Percentiles rank a stretch among this genome's conserved stretches.
These are phyloP conservation scores for Acestrorhynchus altus DNA, from an alignment of 2,797 vertebrate species.

Conservation along the genomic window DNA sequence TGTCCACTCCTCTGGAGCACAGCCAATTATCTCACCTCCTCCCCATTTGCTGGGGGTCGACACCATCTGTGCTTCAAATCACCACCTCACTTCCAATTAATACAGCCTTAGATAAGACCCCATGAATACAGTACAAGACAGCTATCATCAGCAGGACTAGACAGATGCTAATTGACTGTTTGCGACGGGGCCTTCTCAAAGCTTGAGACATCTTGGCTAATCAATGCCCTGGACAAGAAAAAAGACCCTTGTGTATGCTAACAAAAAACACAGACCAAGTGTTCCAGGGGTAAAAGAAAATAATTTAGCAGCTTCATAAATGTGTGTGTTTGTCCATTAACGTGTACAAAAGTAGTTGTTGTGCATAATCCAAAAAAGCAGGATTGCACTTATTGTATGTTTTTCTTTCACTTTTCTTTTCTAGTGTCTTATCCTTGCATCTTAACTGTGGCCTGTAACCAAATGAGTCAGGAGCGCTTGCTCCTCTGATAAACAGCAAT, in stretches of 20 bases:
- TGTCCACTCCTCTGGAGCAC: conserved; percentile 61
- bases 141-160: conserved; percentile 81
- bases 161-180: conserved; percentile 69
- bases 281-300: not conserved
- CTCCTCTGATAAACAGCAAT: conserved; percentile 59
- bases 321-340: not conserved
- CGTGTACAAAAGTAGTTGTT: not conserved
- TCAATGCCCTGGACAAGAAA: conserved; percentile 55
- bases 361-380: not conserved
- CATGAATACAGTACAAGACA: conserved; percentile 73
- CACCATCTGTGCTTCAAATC: conserved; percentile 80
- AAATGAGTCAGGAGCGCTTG: conserved; percentile 49
- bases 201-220: conserved; percentile 58
- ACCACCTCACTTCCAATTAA: conserved; percentile 72
- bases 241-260: conserved; percentile 44
- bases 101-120: conserved; percentile 68
- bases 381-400: conserved; percentile 7
- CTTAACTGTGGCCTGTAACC: conserved; percentile 56
- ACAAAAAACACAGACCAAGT: conserved; percentile 26
- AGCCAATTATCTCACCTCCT: conserved; percentile 67
- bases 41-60: conserved; percentile 68
- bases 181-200: conserved; percentile 67
- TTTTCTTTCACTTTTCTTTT: not conserved
- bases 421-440: conserved; percentile 52
- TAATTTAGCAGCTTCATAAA: not conserved